These are phyloP conservation scores for Chinchilla lanigera DNA, from an alignment of 2,113 vertebrate genomes.

Conservation along the genomic window DNA sequence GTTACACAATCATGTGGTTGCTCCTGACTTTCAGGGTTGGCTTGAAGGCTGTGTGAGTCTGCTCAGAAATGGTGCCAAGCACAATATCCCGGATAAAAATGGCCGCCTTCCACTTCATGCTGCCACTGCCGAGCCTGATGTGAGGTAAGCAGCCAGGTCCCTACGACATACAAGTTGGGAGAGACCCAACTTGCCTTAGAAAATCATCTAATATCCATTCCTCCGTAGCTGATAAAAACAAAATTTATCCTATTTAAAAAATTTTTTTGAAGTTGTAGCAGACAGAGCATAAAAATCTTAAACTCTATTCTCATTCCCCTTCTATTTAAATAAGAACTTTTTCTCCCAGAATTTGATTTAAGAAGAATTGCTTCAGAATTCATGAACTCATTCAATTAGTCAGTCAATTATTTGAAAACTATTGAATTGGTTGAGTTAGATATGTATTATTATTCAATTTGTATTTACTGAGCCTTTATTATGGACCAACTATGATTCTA, in stretches of 20 bases:
- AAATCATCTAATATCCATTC: not conserved
- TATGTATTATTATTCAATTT: not conserved
- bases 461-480: not conserved
- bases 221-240: not conserved
- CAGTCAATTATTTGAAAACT: not conserved
- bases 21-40: conserved; percentile 90
- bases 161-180: not conserved
- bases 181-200: not conserved
- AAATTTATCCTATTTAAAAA: not conserved
- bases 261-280: not conserved
- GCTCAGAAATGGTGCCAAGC: conserved; percentile 93
- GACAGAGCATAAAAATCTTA: not conserved
- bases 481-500: not conserved
- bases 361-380: conserved; percentile 42
- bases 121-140: conserved; percentile 91
- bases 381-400: not conserved
- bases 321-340: not conserved
- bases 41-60: conserved; percentile 94
- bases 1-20: conserved; percentile 10
- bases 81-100: conserved; percentile 93
- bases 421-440: not conserved
- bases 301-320: not conserved
- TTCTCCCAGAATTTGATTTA: not conserved
- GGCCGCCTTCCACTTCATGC: conserved; percentile 93
- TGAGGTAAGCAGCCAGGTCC: conserved; percentile 86